These are phyloP conservation scores for Trinorchestia longiramus DNA, from an alignment of 1,140 invertebrate genomes.

Conservation along the genomic window DNA sequence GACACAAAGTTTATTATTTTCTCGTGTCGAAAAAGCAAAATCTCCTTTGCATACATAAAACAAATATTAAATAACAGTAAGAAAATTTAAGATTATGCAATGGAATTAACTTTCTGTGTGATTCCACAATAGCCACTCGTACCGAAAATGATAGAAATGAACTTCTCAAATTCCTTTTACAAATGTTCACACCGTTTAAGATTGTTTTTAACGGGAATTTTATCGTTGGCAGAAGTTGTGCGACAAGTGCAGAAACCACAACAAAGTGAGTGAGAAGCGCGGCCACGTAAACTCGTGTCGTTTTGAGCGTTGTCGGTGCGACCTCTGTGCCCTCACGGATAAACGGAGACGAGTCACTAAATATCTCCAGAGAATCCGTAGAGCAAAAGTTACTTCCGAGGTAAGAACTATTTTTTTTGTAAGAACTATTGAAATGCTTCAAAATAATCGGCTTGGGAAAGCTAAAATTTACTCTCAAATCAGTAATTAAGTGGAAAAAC, in stretches of 20 bases:
- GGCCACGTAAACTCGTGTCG: background rate
- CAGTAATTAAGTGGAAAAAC: no score
- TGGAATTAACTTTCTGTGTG: no score
- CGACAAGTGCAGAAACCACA: constrained; percentile 50
- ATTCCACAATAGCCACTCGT: background rate
- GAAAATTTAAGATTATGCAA: no score
- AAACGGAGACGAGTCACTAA: background rate
- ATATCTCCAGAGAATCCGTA: constrained; percentile 24
- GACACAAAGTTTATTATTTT: no score
- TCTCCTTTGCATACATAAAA: no score
- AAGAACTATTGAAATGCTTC: no score
- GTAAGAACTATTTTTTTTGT: background rate
- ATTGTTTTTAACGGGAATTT: background rate
- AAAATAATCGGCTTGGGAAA: no score
- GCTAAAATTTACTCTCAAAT: no score
- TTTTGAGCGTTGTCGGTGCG: background rate
- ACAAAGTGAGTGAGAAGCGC: constrained; percentile 6
- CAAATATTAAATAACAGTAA: no score
- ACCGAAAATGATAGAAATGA: background rate
- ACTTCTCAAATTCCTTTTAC: background rate
- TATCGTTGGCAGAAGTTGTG: background rate
- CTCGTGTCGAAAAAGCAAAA: no score
- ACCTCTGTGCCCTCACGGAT: background rate
- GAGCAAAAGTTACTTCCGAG: constrained; percentile 25
- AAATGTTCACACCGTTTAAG: background rate